These are phyloP conservation scores for Busseola fusca DNA, from an alignment of 2,888 invertebrate genomes.

Conservation along the genomic window DNA sequence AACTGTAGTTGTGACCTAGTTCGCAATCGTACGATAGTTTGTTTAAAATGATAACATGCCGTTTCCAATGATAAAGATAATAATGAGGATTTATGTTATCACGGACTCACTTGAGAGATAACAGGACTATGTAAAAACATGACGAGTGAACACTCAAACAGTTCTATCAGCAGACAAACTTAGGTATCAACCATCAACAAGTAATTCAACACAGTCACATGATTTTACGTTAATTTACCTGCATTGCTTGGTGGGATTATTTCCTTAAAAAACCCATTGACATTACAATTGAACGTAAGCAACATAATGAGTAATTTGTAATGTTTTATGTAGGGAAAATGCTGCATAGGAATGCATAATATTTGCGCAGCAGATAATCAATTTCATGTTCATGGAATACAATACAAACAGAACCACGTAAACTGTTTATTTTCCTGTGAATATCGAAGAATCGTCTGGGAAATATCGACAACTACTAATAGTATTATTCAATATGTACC, in stretches of 20 bases:
- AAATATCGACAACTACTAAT: slow-evolving; percentile 23
- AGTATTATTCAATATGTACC: slow-evolving; percentile 4
- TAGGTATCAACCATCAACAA: slow-evolving; percentile 52
- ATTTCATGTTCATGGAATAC: slow-evolving; percentile 43
- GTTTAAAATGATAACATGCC: slow-evolving; percentile 60
- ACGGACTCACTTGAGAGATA: slow-evolving; percentile 61
- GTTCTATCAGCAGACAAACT: slow-evolving; percentile 46
- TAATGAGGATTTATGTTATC: slow-evolving; percentile 70
- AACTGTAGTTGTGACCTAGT: slow-evolving; percentile 71
- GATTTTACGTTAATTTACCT: slow-evolving; percentile 37
- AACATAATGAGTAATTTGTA: slow-evolving; percentile 32
- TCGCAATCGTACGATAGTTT: slow-evolving; percentile 68
- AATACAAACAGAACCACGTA: slow-evolving; percentile 37
- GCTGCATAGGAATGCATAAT: slow-evolving; percentile 6
- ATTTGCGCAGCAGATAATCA: slow-evolving; percentile 24
- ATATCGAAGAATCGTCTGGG: slow-evolving; percentile 9
- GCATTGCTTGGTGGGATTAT: slow-evolving; percentile 7
- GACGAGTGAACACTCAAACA: slow-evolving; percentile 39
- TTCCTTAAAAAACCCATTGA: slow-evolving; percentile 17
- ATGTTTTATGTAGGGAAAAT: slow-evolving; percentile 46
- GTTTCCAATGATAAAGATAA: slow-evolving; percentile 69
- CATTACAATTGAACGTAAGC: slow-evolving; percentile 14
- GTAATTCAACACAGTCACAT: slow-evolving; percentile 56
- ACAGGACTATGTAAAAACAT: slow-evolving; percentile 43
- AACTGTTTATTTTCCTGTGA: slow-evolving; percentile 54